Conservation (phyloP, 2,113 vertebrate genomes). For the Leucopsar rothschildi region DNA sequence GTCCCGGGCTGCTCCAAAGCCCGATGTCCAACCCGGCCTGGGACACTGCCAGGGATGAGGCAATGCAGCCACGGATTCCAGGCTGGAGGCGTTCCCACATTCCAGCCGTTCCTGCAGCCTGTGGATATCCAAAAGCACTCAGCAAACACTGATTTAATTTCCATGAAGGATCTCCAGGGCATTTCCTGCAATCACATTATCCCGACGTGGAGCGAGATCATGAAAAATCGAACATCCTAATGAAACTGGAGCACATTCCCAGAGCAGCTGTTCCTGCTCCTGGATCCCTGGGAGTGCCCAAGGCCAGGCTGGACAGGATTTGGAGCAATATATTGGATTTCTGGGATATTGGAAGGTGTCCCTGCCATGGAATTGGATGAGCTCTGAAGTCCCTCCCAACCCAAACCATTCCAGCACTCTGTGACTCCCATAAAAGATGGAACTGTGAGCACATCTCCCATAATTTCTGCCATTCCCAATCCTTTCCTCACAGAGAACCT, state of each 20-base stretch:
- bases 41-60: neutral
- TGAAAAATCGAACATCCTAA: neutral
- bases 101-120: neutral
- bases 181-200: neutral
- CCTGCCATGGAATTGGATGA: rapidly evolving
- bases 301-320: neutral
- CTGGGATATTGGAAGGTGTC: rapidly evolving
- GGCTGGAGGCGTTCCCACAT: neutral
- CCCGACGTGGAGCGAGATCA: rapidly evolving
- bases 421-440: neutral
- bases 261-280: neutral
- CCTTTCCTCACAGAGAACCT: neutral
- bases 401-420: neutral
- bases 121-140: neutral
- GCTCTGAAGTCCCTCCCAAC: neutral
- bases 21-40: neutral
- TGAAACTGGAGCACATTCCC: neutral
- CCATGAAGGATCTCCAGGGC: neutral
- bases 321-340: neutral
- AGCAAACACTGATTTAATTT: neutral
- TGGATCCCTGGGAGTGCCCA: neutral
- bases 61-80: rapidly evolving
- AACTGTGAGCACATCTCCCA: neutral
- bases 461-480: neutral
- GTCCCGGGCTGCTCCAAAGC: neutral